Percentiles rank a stretch among this genome's conserved stretches.
phyloP scores from a whole-genome alignment of 2,888 invertebrate genomes.

The Poecilobothrus nobilitatus region DNA sequence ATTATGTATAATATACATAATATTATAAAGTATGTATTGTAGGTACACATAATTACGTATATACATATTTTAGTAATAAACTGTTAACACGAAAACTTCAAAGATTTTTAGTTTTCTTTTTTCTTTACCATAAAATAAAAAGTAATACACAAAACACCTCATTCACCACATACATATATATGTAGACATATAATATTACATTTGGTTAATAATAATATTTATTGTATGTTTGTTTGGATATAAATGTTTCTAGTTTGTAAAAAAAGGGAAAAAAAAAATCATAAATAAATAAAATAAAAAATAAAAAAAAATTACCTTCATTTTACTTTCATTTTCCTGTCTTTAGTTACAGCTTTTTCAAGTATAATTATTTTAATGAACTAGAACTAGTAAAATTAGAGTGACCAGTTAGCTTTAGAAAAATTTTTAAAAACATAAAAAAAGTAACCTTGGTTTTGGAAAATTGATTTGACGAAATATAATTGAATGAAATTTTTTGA shows the following conservation, averaged over 20 bases:
- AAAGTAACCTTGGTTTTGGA: no score
- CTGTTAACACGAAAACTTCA: neutral
- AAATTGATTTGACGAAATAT: no score
- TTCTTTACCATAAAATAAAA: no score
- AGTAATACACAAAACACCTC: no score
- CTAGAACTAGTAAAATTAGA: neutral
- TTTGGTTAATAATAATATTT: no score
- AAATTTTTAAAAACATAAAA: no score
- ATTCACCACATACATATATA: no score
- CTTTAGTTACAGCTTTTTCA: neutral
- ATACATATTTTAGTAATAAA: neutral
- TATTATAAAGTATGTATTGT: neutral
- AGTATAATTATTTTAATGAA: neutral
- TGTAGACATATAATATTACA: no score
- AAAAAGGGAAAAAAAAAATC: no score
- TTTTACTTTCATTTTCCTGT: slow-evolving; percentile 3
- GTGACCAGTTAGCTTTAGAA: neutral
- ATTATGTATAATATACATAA: neutral
- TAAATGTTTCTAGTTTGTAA: no score
- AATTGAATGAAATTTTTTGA: no score
- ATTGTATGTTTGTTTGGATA: neutral
- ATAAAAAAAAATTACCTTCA: neutral
- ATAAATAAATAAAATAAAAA: neutral
- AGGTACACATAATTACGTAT: no score
- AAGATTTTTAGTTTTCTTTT: neutral